phyloP scores from a whole-genome alignment of 2,888 invertebrate genomes.

The Lycaena phlaeas region DNA sequence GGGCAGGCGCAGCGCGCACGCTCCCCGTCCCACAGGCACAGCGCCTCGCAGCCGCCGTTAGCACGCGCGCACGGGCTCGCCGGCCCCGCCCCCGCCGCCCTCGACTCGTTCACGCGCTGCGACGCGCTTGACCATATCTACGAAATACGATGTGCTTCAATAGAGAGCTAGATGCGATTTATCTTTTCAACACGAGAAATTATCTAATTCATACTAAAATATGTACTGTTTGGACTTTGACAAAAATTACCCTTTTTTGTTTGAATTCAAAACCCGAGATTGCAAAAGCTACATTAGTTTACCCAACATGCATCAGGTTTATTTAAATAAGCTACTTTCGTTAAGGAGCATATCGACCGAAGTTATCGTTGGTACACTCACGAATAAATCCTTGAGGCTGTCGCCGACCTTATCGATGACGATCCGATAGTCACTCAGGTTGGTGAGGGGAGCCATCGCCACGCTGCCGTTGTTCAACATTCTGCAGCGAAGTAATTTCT shows the following conservation, averaged over 20 bases:
- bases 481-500: too few relatives aligned
- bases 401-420: slow-evolving; percentile 75
- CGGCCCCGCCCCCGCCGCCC: slow-evolving; percentile 46
- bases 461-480: slow-evolving; percentile 74
- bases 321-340: too few relatives aligned
- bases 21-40: slow-evolving; percentile 84
- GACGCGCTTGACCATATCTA: slow-evolving; percentile 31
- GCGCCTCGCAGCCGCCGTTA: slow-evolving; percentile 74
- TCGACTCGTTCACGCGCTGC: slow-evolving; percentile 36
- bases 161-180: too few relatives aligned
- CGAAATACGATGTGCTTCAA: not conserved
- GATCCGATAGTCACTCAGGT: slow-evolving; percentile 70
- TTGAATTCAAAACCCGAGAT: too few relatives aligned
- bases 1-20: slow-evolving; percentile 84
- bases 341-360: too few relatives aligned
- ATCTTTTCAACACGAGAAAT: too few relatives aligned
- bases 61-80: slow-evolving; percentile 81
- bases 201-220: too few relatives aligned
- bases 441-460: slow-evolving; percentile 73
- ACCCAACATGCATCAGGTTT: too few relatives aligned
- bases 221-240: too few relatives aligned
- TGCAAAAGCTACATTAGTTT: too few relatives aligned
- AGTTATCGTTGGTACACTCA: too few relatives aligned
- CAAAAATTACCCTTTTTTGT: too few relatives aligned
- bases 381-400: slow-evolving; percentile 79